phyloP scores from a whole-genome alignment of 1,140 invertebrate genomes.

The Magallana angulata region DNA sequence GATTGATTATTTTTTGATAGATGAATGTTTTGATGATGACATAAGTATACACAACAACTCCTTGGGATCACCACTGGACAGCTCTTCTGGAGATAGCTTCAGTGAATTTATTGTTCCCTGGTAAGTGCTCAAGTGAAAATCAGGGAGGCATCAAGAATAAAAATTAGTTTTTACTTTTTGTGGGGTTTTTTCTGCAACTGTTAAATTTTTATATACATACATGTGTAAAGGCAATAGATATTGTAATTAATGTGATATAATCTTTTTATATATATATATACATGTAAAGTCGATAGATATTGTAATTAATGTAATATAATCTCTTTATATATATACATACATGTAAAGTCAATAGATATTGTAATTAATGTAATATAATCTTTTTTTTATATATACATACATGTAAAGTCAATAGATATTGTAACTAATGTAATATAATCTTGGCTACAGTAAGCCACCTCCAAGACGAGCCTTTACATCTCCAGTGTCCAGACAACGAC shows the following conservation, averaged over 20 bases:
- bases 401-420: no score
- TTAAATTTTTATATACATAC: no score
- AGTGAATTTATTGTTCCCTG: slow-evolving; percentile 22
- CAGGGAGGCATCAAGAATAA: background rate
- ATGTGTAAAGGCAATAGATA: no score
- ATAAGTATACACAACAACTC: slow-evolving; percentile 74
- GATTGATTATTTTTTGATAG: slow-evolving; percentile 52
- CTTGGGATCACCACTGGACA: slow-evolving; percentile 70
- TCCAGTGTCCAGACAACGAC: slow-evolving; percentile 61
- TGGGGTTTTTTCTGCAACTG: background rate
- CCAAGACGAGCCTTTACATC: slow-evolving; percentile 66
- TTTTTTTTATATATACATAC: no score
- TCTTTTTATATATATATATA: no score
- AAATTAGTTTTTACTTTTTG: background rate
- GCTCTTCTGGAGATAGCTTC: slow-evolving; percentile 66
- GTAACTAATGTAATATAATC: no score
- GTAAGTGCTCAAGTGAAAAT: background rate
- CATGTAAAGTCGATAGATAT: no score
- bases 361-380: no score
- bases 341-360: no score
- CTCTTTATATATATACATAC: no score
- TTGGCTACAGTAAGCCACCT: slow-evolving; percentile 57
- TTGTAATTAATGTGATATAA: no score
- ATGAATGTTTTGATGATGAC: slow-evolving; percentile 71
- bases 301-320: no score